phyloP scores from a whole-genome alignment of 2,797 vertebrate species.

The Tragelaphus eurycerus region DNA sequence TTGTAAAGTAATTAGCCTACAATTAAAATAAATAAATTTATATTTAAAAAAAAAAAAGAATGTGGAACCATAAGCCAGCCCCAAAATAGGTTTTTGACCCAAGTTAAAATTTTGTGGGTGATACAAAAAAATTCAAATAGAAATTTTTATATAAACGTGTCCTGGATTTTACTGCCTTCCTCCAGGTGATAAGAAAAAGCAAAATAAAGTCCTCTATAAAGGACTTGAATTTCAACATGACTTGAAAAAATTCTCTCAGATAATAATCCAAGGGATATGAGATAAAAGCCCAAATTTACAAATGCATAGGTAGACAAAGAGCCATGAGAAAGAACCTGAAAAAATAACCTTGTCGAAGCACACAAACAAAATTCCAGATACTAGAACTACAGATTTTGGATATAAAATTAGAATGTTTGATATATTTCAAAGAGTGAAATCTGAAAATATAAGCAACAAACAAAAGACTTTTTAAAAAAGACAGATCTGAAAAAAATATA shows the following conservation, averaged over 20 bases:
- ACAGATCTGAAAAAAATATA: neutral
- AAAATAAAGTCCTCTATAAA: slow-evolving; percentile 7
- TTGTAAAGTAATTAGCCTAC: no score
- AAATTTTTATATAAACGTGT: neutral
- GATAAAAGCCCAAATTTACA: neutral
- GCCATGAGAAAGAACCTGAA: neutral
- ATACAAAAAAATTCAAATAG: neutral
- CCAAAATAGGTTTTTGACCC: neutral
- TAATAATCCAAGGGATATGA: neutral
- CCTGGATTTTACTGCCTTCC: neutral
- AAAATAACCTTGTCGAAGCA: neutral
- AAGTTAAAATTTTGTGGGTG: slow-evolving; percentile 25
- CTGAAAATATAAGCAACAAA: slow-evolving; percentile 36
- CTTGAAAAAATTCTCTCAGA: neutral
- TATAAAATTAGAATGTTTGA: slow-evolving; percentile 17
- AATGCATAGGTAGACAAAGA: neutral
- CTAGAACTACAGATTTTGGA: neutral
- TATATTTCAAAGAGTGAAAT: neutral
- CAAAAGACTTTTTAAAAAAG: neutral
- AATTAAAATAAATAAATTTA: no score
- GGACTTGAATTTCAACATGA: slow-evolving; percentile 1
- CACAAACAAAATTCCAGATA: neutral
- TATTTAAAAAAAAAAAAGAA: no score
- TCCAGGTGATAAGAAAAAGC: neutral
- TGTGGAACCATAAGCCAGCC: neutral